Evolutionary conservation across 1,140 invertebrate genomes (phyloP).

Genomic region (Euura saliciscinereae): DNA sequence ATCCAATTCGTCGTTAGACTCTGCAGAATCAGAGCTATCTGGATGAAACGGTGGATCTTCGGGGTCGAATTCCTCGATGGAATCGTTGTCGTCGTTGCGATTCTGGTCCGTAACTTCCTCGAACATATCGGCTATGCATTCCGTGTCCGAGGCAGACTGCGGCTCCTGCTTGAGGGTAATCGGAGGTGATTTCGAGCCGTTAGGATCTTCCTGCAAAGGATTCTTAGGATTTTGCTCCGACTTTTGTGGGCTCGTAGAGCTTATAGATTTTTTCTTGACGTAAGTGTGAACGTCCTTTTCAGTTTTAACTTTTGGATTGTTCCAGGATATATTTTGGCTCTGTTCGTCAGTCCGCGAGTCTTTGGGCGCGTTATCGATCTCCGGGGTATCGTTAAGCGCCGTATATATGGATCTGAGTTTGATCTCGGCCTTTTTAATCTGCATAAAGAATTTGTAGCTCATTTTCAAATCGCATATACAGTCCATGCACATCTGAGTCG

Average conservation of each 20-base stretch:
- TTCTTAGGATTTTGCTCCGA: not conserved
- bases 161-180: not conserved
- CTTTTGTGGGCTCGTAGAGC: not conserved
- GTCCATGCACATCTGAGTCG: slow-evolving; percentile 58
- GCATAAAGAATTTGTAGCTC: slow-evolving; percentile 59
- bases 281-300: not conserved
- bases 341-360: not conserved
- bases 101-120: slow-evolving; percentile 1
- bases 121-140: not conserved
- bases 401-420: slow-evolving; percentile 49
- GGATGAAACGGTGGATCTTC: slow-evolving; percentile 44
- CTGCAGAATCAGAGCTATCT: slow-evolving; percentile 32
- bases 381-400: slow-evolving; percentile 29
- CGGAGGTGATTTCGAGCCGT: not conserved
- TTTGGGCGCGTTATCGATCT: not conserved
- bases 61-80: slow-evolving; percentile 56
- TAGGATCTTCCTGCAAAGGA: not conserved
- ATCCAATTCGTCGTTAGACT: slow-evolving; percentile 28
- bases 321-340: not conserved
- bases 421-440: slow-evolving; percentile 56
- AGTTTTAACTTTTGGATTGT: not conserved
- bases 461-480: slow-evolving; percentile 57
- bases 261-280: not conserved
- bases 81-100: slow-evolving; percentile 44
- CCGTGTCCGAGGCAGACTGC: not conserved